Evolutionary conservation across 2,113 vertebrate species (phyloP).

Genomic region (Brienomyrus brachyistius): DNA sequence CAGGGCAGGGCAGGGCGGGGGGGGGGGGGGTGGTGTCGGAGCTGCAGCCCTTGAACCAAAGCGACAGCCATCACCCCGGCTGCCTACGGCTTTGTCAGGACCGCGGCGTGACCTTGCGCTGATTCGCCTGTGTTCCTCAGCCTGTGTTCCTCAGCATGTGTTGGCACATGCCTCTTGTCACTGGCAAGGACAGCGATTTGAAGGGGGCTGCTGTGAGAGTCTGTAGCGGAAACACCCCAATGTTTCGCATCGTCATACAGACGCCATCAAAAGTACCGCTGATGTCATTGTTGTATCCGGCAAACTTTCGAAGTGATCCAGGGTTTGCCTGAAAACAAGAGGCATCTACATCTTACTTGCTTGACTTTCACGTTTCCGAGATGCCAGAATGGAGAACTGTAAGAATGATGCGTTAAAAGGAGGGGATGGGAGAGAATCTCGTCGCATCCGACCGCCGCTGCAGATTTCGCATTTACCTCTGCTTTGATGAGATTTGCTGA

Average conservation of each 20-base stretch:
- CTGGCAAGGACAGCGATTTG: background rate
- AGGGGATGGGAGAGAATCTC: background rate
- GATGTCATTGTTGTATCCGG: background rate
- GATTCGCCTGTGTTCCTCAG: background rate
- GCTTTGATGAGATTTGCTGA: background rate
- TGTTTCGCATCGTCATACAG: background rate
- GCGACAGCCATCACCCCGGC: background rate
- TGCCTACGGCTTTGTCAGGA: background rate
- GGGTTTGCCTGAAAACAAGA: background rate
- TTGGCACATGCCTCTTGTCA: background rate
- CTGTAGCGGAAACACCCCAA: background rate
- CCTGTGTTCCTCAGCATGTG: background rate
- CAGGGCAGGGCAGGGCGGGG: no score
- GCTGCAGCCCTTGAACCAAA: background rate
- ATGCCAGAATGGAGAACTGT: background rate
- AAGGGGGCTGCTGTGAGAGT: background rate
- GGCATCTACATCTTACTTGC: background rate
- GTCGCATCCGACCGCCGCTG: background rate
- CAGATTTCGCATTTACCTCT: background rate
- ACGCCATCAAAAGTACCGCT: background rate
- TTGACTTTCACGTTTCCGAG: background rate
- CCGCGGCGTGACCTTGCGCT: background rate
- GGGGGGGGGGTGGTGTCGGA: background rate
- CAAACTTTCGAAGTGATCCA: background rate
- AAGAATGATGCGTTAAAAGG: background rate